Evolutionary conservation across 2,113 vertebrate species (phyloP).

Genomic region (Hippocampus abdominalis): DNA sequence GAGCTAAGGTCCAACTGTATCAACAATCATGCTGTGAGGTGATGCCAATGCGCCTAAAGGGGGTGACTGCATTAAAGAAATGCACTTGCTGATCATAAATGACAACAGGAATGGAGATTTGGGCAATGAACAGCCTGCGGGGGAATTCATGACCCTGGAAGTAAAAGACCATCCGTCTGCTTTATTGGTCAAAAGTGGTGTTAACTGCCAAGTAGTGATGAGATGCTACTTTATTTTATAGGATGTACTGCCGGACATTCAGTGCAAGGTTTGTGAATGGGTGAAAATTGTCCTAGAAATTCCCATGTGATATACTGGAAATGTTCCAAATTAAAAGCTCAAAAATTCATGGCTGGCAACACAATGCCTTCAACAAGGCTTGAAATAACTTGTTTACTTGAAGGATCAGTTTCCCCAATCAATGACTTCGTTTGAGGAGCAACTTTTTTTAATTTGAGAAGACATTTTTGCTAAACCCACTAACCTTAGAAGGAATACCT

Average conservation of each 20-base stretch:
- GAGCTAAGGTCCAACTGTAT: constrained; percentile 62
- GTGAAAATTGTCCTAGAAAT: neutral
- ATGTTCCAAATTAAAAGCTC: neutral
- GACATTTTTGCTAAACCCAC: too few relatives aligned
- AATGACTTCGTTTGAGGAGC: too few relatives aligned
- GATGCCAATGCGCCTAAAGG: constrained; percentile 35
- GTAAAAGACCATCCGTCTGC: constrained; percentile 22
- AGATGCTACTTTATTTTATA: constrained; percentile 1
- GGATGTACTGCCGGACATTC: neutral
- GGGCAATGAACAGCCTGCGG: neutral
- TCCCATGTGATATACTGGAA: neutral
- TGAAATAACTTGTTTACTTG: too few relatives aligned
- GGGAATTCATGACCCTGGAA: constrained; percentile 14
- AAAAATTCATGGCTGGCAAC: neutral
- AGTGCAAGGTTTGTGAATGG: neutral
- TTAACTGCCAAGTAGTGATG: constrained; percentile 1
- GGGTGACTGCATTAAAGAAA: neutral
- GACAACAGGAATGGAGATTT: constrained; percentile 7
- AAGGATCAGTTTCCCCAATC: too few relatives aligned
- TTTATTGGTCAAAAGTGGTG: constrained; percentile 27
- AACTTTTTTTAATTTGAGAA: too few relatives aligned
- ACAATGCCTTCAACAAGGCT: neutral
- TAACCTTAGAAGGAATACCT: too few relatives aligned
- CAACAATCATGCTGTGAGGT: constrained; percentile 46
- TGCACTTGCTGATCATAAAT: neutral